Conservation (phyloP, 2,113 vertebrate genomes). For the Zosterops hypoxanthus region DNA sequence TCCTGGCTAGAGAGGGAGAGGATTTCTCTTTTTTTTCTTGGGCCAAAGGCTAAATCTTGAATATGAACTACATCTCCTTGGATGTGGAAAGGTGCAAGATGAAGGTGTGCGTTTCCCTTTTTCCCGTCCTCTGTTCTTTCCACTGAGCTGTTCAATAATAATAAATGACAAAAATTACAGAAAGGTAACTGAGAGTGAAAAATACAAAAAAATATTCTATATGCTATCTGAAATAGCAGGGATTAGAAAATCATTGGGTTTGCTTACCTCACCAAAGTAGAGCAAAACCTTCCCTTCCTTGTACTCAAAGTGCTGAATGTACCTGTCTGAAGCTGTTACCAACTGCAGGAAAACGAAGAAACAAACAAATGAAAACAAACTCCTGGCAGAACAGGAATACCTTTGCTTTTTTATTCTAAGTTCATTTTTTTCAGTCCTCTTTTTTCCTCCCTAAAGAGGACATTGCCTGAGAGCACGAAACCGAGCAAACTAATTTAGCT, state of each 20-base stretch:
- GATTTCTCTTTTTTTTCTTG: not conserved
- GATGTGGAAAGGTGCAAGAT: not conserved
- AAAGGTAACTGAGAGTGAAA: not conserved
- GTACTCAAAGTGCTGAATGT: slow-evolving; percentile 72
- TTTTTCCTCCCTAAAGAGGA: not conserved
- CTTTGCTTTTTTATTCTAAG: not conserved
- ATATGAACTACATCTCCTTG: not conserved
- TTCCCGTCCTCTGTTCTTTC: not conserved
- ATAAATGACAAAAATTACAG: not conserved
- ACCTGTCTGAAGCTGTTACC: slow-evolving; percentile 69
- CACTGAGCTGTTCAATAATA: not conserved
- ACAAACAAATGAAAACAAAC: not conserved
- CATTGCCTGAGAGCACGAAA: not conserved
- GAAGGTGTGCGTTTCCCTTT: not conserved
- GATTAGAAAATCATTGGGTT: not conserved
- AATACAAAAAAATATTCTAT: not conserved
- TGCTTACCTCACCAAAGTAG: slow-evolving; percentile 72
- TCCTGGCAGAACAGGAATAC: not conserved
- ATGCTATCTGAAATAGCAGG: not conserved
- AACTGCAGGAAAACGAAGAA: slow-evolving; percentile 26
- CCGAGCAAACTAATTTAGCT: not conserved
- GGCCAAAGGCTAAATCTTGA: not conserved
- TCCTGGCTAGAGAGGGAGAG: not conserved
- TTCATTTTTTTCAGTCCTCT: not conserved
- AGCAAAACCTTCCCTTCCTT: slow-evolving; percentile 70